Base-by-base conservation (phyloP, 2,888 invertebrate genomes). In the Metopia argyrocephala region DNA sequence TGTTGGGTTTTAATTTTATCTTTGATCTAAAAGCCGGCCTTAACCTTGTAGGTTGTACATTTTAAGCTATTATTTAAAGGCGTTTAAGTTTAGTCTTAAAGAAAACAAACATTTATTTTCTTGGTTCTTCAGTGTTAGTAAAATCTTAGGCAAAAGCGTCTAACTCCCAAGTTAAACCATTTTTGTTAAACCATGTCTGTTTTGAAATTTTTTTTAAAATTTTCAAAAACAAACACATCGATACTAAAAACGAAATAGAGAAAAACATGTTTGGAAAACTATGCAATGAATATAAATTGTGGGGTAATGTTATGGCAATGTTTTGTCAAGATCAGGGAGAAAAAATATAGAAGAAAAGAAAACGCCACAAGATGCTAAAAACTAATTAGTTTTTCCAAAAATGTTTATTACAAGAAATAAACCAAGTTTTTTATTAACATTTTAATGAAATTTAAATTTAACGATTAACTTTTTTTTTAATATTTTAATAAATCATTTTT, bases 81-180 rank as follows among this genome's bases (percentile, higher is more conserved):
- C 57, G 21, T 59, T 75, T 52, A 38, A 15, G 7, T 59, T 20
- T 15, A 31, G 25, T 50, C 27, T 52, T 56, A 52, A 52, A 59
- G 15, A 66, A 54, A 61, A 46, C 28, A 38, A 38, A 31, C 31
- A 31, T 31, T 9, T 31, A 12, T 31, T 64, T 69, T 62, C 52
- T 59, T 12, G 57, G 54, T 78, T 66, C 65, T 71, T 71, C 59
- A 59, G 54, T 54, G 20, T 45, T 71, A 57, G 65, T 66, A 52
- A 71, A 50, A 38, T n/a, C n/a, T 21, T 23, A 31, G 15, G 15
- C 38, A 15, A 12, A 15, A n/a, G n/a, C n/a, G n/a, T n/a, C n/a
- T n/a, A n/a, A n/a, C n/a, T n/a, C n/a, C n/a, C n/a, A n/a, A n/a
- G n/a, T n/a, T n/a, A n/a, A n/a, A n/a, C n/a, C n/a, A n/a, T n/a